Evolutionary conservation across 2,113 vertebrate genomes (phyloP).

Genomic region (Nothoprocta pentlandii): DNA sequence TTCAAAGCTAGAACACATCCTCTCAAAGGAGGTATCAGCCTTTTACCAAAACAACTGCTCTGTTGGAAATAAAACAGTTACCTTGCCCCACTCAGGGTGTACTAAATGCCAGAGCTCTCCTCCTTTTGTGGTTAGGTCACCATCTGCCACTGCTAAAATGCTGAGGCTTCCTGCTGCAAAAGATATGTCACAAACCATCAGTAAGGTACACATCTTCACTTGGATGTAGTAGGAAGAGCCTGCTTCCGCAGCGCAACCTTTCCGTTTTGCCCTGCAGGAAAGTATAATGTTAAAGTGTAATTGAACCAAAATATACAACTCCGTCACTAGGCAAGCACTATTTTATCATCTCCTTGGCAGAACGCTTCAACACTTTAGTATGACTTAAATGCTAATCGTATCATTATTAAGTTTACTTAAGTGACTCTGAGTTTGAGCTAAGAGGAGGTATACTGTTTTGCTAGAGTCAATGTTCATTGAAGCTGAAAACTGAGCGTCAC

Average conservation of each 20-base stretch:
- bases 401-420: constrained; percentile 1
- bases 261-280: neutral
- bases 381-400: neutral
- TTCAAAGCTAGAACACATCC: neutral
- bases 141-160: neutral
- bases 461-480: neutral
- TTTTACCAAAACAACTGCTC: neutral
- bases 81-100: neutral
- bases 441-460: neutral
- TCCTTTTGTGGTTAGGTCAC: neutral
- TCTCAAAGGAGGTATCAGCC: neutral
- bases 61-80: neutral
- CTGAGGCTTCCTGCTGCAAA: constrained; percentile 8
- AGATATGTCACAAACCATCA: neutral
- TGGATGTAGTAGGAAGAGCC: neutral
- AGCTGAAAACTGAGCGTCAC: neutral
- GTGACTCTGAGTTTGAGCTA: neutral
- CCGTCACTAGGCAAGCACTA: neutral
- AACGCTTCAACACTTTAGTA: neutral
- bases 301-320: neutral
- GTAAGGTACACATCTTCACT: neutral
- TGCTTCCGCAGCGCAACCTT: neutral
- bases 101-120: neutral
- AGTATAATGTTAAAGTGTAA: neutral
- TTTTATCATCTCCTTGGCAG: neutral